Conservation (phyloP, 2,113 vertebrate species). For the Neodon shergylaensis region DNA sequence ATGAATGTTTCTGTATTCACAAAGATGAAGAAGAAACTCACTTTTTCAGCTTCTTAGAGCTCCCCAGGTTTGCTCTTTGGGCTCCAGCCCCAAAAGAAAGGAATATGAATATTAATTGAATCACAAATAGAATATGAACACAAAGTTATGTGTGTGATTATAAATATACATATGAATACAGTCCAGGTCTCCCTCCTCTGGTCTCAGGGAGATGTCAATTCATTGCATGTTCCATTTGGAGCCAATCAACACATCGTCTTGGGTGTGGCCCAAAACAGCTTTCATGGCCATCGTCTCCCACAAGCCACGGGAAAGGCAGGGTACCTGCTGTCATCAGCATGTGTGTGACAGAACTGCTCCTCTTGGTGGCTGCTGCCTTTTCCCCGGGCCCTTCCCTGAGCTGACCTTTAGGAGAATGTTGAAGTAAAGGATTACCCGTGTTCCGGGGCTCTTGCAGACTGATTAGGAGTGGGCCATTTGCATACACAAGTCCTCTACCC, state of each 20-base stretch:
- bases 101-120: constrained; percentile 27
- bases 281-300: not conserved
- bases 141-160: constrained; percentile 3
- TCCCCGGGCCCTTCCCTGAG: not conserved
- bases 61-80: constrained; percentile 11
- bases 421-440: not conserved
- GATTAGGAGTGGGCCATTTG: not conserved
- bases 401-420: not conserved
- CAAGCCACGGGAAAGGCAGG: not conserved
- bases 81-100: constrained; percentile 22
- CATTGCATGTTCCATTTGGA: not conserved
- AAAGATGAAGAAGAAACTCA: constrained; percentile 43
- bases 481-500: not conserved
- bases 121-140: constrained; percentile 8
- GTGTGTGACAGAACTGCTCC: not conserved
- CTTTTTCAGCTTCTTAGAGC: not conserved
- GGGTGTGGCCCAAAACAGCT: not conserved
- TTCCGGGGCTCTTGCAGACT: not conserved
- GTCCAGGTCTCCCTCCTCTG: not conserved
- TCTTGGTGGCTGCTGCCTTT: not conserved
- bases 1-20: constrained; percentile 5
- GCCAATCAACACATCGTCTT: not conserved
- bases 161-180: not conserved
- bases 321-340: accelerated
- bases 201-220: not conserved